Conservation (phyloP, 2,888 invertebrate species). For the Ernsta delagoae region DNA sequence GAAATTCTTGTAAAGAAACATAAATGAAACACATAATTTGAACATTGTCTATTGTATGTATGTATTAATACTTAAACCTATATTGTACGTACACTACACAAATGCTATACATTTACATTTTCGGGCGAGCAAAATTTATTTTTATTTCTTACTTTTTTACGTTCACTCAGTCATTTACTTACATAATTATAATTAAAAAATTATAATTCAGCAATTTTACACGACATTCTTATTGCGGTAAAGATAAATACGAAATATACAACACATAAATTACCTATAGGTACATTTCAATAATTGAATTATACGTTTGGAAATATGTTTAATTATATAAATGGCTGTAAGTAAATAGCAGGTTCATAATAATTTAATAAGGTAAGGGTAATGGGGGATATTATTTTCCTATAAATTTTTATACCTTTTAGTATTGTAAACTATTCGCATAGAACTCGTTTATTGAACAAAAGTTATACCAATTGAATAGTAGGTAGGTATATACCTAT, state of each 20-base stretch:
- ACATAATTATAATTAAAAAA: conserved; percentile 38
- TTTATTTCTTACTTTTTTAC: conserved; percentile 35
- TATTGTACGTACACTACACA: conserved; percentile 62
- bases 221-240: background rate
- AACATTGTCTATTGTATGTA: conserved; percentile 82
- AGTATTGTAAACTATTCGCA: too few relatives aligned
- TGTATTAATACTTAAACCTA: conserved; percentile 74
- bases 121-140: conserved; percentile 49
- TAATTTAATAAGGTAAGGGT: background rate
- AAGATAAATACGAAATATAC: conserved; percentile 23
- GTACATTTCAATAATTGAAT: conserved; percentile 12
- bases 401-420: too few relatives aligned
- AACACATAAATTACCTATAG: conserved; percentile 24
- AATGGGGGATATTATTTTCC: background rate
- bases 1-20: background rate
- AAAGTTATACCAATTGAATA: too few relatives aligned
- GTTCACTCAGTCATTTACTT: conserved; percentile 66
- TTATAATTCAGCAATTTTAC: conserved; percentile 20
- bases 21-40: conserved; percentile 61
- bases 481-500: too few relatives aligned
- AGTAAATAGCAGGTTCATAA: background rate
- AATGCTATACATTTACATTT: conserved; percentile 57
- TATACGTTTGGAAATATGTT: background rate
- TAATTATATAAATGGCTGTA: conserved; percentile 4
- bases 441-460: too few relatives aligned